Percentiles rank a stretch among this genome's conserved stretches.
phyloP scores from a whole-genome alignment of 2,888 invertebrate genomes.

The Empis stercorea region DNA sequence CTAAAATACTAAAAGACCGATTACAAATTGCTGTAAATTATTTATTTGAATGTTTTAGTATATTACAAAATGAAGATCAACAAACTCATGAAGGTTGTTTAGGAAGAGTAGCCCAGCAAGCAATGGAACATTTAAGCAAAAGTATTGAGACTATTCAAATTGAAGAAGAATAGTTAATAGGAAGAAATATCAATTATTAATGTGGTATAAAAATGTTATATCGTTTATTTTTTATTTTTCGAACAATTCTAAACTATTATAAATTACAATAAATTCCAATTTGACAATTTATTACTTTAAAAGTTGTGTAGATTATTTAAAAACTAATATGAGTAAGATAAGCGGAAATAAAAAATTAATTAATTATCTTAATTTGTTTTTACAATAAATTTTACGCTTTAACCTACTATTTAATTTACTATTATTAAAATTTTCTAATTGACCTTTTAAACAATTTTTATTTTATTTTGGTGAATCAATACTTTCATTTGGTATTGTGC shows the following conservation, averaged over 20 bases:
- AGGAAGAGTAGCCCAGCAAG: conserved; percentile 26
- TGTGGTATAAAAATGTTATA: neutral
- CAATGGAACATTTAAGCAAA: conserved; percentile 24
- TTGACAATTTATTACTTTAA: too few relatives aligned
- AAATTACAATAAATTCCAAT: too few relatives aligned
- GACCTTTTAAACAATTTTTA: neutral
- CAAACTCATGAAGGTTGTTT: conserved; percentile 30
- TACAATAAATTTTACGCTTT: neutral
- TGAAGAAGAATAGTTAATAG: neutral
- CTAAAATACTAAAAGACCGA: conserved; percentile 46
- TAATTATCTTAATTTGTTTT: too few relatives aligned
- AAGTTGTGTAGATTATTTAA: too few relatives aligned
- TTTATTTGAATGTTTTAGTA: conserved; percentile 50
- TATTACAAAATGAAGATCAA: conserved; percentile 52
- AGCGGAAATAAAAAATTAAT: too few relatives aligned
- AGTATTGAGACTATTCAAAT: conserved; percentile 21
- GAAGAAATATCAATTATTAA: too few relatives aligned
- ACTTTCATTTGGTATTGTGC: neutral
- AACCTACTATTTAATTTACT: neutral
- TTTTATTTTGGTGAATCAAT: neutral
- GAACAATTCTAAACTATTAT: too few relatives aligned
- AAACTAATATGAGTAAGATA: too few relatives aligned
- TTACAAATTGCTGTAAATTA: conserved; percentile 50
- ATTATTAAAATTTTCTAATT: neutral
- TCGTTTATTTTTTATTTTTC: neutral